Base-by-base conservation (phyloP, 2,888 invertebrate genomes). In the Acleris emargana region DNA sequence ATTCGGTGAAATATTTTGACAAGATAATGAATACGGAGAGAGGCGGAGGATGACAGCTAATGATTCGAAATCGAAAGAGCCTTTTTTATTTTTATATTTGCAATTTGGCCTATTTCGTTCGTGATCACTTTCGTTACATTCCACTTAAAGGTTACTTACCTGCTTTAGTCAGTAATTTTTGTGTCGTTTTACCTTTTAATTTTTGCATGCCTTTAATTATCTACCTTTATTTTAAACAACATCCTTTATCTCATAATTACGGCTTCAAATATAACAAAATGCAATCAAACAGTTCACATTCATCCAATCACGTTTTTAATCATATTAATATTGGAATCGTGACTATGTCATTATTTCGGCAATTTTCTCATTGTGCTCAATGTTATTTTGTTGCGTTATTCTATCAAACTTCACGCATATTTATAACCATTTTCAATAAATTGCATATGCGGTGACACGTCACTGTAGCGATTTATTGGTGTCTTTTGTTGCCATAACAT, bases 1-100 rank as follows among this genome's bases (percentile, higher is more conserved):
- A 76, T 81, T 79, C 79, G 80, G 78, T 81, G 90, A 89, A 92
- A 91, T 91, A 91, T 92, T 92, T 89, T 91, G 92, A 91, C 91
- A 91, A 82, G 80, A 86, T 89, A 91, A 91, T 91, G 86, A 83
- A 88, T 86, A 78, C 83, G 79, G 88, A 86, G 88, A 90, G 87
- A 84, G 67, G 74, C 68, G 71, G 45, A 59, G 68, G 70, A 73
- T 83, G 87, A 80, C 81, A 76, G 79, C 86, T 91, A 91, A 91
- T 91, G 87, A 88, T 86, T 78, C 87, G 89, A 90, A 87, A 80
- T 83, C 60, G 66, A 66, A 66, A 61, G 61, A 66, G 47, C 50
- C 25, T 60, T 64, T 64, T 66, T 61, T 52, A 49, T 45, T 20
- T 5, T 50, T 3, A 54, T 22, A 52, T 57, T 61, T 52, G 61